phyloP scores from a whole-genome alignment of 2,888 invertebrate species.

The Trypoxylon attenuatum region DNA sequence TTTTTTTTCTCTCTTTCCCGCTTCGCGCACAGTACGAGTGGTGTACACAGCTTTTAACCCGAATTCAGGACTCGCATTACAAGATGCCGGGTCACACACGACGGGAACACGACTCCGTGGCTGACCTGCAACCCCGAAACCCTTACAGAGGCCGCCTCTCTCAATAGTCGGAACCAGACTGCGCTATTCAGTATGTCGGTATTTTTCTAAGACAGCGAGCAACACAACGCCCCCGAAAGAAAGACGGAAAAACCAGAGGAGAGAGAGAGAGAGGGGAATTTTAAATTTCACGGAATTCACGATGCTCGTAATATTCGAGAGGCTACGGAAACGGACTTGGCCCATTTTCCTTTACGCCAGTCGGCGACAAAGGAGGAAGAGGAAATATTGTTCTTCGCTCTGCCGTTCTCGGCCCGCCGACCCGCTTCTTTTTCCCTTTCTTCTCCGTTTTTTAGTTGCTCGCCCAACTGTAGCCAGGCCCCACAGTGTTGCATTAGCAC shows the following conservation, averaged over 20 bases:
- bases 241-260: background rate
- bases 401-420: conserved; percentile 26
- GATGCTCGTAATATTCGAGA: conserved; percentile 35
- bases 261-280: conserved; percentile 7
- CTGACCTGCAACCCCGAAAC: no score
- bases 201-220: background rate
- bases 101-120: conserved; percentile 2
- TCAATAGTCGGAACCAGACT: background rate
- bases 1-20: conserved; percentile 3
- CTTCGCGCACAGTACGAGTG: conserved; percentile 23
- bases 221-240: background rate
- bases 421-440: conserved; percentile 2
- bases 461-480: conserved; percentile 8
- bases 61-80: conserved; percentile 43
- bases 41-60: conserved; percentile 59
- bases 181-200: no score
- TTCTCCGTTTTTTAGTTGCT: background rate
- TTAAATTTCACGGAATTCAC: conserved; percentile 33
- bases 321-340: conserved; percentile 12
- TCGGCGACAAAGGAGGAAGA: conserved; percentile 5
- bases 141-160: background rate
- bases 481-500: conserved; percentile 24
- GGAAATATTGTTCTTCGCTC: conserved; percentile 33
- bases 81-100: conserved; percentile 27
- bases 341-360: conserved; percentile 26